Base-by-base conservation (phyloP, 2,113 vertebrate genomes). In the Plectropomus leopardus region DNA sequence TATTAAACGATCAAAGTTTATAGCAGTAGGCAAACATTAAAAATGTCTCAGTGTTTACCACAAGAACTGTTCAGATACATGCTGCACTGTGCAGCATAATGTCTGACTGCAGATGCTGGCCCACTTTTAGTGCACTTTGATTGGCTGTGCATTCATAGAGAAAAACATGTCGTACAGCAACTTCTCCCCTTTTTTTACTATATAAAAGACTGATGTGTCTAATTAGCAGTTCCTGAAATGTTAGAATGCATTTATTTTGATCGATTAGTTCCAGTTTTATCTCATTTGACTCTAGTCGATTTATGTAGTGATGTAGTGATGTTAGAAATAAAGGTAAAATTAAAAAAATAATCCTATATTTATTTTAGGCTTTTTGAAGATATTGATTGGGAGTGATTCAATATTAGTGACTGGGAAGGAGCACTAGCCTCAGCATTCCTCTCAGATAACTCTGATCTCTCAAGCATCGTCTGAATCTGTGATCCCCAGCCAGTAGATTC, bases 401-500 rank as follows among this genome's bases (percentile, higher is more conserved):
- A 30, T 50, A 40, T 13, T 34, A 73, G 36, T 17, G 28, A 59
- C 42, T 57, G 24, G 23, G 70, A 54, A 30, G 59, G 67, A 10
- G 67, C 1, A n/a, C 16, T 47, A 13, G 48, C 55, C 65, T 82
- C 51, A 11, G 67, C 70, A 87, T 84, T 85, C 65, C 55, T 72
- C 34, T 80, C 73, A 73, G 81, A 86, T 72, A 65, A 66, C 76
- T 74, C 66, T 72, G 75, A 89, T 89, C 82, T 85, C 82, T 58
- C 68, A 55, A 79, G 76, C 77, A 59, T 79, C 72, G 53, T 76
- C 61, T 77, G 71, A 87, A 84, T 88, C 80, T 85, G 66, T 84
- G 88, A 92, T 90, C 85, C 83, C 70, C 76, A 84, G 84, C 78
- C 81, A 73, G 81, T 70, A 53, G 77, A 87, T 93, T 92, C 91